phyloP scores from a whole-genome alignment of 2,113 vertebrate genomes.

The Galemys pyrenaicus region DNA sequence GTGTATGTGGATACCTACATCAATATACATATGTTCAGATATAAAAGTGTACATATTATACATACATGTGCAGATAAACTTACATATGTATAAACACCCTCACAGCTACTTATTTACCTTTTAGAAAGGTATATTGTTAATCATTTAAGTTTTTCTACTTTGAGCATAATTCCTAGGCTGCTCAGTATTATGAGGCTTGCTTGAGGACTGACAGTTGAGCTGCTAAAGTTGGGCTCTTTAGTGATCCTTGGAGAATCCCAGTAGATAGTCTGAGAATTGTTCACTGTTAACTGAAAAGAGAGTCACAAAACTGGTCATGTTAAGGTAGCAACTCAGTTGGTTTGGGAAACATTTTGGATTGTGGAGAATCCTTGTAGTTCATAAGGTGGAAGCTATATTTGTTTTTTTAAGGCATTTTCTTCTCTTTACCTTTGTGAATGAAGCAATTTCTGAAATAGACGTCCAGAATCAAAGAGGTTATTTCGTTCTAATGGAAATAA shows the following conservation, averaged over 20 bases:
- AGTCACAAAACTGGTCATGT: not conserved
- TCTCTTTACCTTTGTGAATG: not conserved
- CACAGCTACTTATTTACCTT: not conserved
- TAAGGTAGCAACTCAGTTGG: not conserved
- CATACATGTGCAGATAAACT: not conserved
- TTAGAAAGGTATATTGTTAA: not conserved
- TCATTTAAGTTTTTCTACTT: not conserved
- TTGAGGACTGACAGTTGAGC: not conserved
- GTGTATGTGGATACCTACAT: not conserved
- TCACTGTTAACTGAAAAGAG: not conserved
- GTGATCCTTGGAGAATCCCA: not conserved
- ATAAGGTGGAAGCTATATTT: not conserved
- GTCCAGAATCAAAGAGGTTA: conserved; percentile 22
- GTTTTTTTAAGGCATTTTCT: not conserved
- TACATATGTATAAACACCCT: not conserved
- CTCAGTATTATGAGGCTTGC: not conserved
- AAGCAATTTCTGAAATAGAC: conserved; percentile 17
- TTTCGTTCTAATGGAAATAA: not conserved
- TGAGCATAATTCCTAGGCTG: not conserved
- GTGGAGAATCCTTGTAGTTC: not conserved
- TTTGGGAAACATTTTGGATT: not conserved
- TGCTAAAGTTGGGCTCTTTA: not conserved
- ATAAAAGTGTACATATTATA: not conserved
- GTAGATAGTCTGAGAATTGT: not conserved
- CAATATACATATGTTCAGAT: not conserved